phyloP scores from a whole-genome alignment of 2,888 invertebrate species.

The Chrysotoxum bicinctum region DNA sequence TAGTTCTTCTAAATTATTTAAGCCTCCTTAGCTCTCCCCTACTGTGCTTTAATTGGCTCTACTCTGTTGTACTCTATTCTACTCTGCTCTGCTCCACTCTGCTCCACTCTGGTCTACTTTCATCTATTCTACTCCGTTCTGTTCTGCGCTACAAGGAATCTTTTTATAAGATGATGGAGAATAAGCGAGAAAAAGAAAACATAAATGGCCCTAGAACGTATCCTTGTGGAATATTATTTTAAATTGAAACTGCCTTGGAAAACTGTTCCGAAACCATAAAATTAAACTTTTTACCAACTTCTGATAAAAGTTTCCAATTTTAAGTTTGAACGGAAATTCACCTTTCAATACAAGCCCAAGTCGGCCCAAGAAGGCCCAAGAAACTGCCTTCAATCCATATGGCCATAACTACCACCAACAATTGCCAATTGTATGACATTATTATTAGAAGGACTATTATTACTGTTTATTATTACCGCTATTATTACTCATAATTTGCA shows the following conservation, averaged over 20 bases:
- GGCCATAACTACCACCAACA: constrained; percentile 31
- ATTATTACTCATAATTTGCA: constrained; percentile 73
- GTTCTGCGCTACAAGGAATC: not conserved
- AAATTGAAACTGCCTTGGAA: not conserved
- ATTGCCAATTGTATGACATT: constrained; percentile 71
- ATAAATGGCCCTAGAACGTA: not conserved
- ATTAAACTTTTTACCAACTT: too few species aligned
- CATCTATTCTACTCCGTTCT: not conserved
- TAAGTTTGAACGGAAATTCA: not conserved
- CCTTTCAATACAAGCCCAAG: not conserved
- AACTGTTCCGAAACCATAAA: too few species aligned
- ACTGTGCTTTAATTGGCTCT: not conserved
- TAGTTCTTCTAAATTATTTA: too few species aligned
- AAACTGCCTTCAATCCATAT: constrained; percentile 11
- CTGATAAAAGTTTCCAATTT: too few species aligned
- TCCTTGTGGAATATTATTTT: not conserved
- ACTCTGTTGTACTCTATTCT: not conserved
- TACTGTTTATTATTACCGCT: constrained; percentile 73
- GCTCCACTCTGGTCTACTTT: not conserved
- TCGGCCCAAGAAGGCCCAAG: not conserved
- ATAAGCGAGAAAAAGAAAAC: not conserved
- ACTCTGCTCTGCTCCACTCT: not conserved
- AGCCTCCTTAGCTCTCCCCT: too few species aligned
- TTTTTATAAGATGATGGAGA: too few species aligned
- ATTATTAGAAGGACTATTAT: constrained; percentile 68